Evolutionary conservation across 2,797 vertebrate genomes (phyloP), one percentile per base, ranked within the genome.

Genomic region (Acestrorhynchus altus): DNA sequence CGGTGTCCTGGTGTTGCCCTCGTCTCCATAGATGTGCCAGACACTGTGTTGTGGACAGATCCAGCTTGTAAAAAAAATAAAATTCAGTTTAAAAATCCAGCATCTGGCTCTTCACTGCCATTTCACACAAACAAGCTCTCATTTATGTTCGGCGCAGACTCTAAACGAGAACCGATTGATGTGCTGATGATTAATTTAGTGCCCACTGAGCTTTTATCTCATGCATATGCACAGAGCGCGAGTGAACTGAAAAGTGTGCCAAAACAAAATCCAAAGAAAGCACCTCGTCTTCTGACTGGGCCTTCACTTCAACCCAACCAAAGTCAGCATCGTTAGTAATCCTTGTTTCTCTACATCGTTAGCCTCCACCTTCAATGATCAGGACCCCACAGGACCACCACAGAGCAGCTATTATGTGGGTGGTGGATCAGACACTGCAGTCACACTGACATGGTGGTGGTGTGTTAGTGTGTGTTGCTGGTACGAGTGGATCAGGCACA

Each of bases 121-220:
- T 0, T 49, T 47, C 64, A 49, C 64, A 76, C 46, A 66, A 75
- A 67, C 65, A 69, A 47, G 54, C 13, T 20, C 9, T 47, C 47
- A 46, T 63, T 77, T 42, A 54, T 52, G 46, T 57, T 42, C 31
- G 60, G 31, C 7, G 28, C 42, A 42, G 73, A 69, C 54, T 61
- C 15, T 39, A 69, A 69, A 69, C 40, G 56, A 77, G 75, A 44
- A 42, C 69, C 46, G 61, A 39, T 66, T 69, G 57, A 57, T 42
- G 75, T 15, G 28, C 56, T 69, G 75, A 60, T 77, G 75, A 77
- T 77, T 70, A 70, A 70, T 77, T 77, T 77, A 63, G 44, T 26
- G 56, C 56, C 61, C 12, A 63, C 56, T 44, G 56, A 70, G 66
- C 56, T 70, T 70, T 77, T 46, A 70, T 77, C 66, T 47, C 42